These are phyloP conservation scores for Cecropterus lyciades DNA, from an alignment of 1,140 invertebrate species.

Conservation along the genomic window DNA sequence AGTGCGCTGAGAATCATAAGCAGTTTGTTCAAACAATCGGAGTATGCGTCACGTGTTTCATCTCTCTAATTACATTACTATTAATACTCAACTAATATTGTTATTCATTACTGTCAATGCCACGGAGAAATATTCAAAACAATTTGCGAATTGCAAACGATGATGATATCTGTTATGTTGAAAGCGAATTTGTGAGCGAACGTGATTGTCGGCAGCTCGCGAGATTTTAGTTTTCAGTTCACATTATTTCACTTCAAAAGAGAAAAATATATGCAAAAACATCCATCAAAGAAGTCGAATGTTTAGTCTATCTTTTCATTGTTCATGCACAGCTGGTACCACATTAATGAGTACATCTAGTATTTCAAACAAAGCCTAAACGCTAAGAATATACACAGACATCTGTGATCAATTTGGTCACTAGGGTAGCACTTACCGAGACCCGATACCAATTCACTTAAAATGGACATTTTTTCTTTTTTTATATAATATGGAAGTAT, in stretches of 20 bases:
- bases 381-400: too few relatives aligned
- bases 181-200: slow-evolving; percentile 11
- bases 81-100: slow-evolving; percentile 13
- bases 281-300: slow-evolving; percentile 1
- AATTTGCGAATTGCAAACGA: slow-evolving; percentile 15
- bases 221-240: neutral
- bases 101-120: slow-evolving; percentile 13
- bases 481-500: too few relatives aligned
- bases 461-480: too few relatives aligned
- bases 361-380: neutral
- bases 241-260: slow-evolving; percentile 6
- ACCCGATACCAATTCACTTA: too few relatives aligned
- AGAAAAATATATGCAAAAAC: slow-evolving; percentile 5
- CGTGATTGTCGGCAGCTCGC: slow-evolving; percentile 8
- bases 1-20: slow-evolving; percentile 11
- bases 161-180: slow-evolving; percentile 7
- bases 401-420: neutral
- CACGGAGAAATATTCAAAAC: slow-evolving; percentile 9
- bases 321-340: neutral
- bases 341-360: neutral
- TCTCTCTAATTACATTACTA: slow-evolving; percentile 15
- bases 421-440: neutral
- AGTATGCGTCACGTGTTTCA: slow-evolving; percentile 14
- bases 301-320: slow-evolving; percentile 21
- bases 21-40: slow-evolving; percentile 12